These are phyloP conservation scores for Merodon equestris DNA, from an alignment of 2,888 invertebrate genomes.

Conservation along the genomic window DNA sequence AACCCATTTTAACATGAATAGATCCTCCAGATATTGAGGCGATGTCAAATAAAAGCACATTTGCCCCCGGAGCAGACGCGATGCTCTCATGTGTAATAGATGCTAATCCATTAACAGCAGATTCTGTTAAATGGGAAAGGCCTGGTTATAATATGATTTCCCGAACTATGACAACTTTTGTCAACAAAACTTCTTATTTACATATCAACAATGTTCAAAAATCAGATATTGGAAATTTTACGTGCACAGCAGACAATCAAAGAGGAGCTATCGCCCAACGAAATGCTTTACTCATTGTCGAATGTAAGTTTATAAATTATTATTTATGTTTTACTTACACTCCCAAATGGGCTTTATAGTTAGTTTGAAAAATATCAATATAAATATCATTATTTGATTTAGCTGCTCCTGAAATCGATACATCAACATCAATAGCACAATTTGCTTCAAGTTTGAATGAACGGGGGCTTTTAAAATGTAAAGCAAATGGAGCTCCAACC, in stretches of 20 bases:
- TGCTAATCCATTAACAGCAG: constrained; percentile 74
- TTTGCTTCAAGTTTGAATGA: constrained; percentile 75
- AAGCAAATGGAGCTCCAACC: constrained; percentile 74
- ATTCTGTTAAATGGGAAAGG: constrained; percentile 75
- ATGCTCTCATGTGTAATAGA: constrained; percentile 74
- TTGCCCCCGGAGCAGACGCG: constrained; percentile 75
- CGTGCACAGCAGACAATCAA: constrained; percentile 76
- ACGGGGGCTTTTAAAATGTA: constrained; percentile 74
- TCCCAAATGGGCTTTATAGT: too few species aligned
- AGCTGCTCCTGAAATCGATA: constrained; percentile 76
- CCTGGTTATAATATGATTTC: constrained; percentile 74
- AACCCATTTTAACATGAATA: constrained; percentile 54
- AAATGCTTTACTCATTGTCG: constrained; percentile 75
- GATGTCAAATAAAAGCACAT: constrained; percentile 74
- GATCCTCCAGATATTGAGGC: constrained; percentile 75
- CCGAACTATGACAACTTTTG: constrained; percentile 73
- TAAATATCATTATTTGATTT: too few species aligned
- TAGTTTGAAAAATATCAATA: too few species aligned
- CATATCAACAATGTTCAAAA: constrained; percentile 76
- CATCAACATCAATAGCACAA: constrained; percentile 73
- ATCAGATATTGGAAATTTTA: constrained; percentile 76
- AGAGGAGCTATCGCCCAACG: constrained; percentile 73
- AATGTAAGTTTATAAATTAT: constrained; percentile 72
- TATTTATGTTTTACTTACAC: too few species aligned
- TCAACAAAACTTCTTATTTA: constrained; percentile 74